phyloP scores from a whole-genome alignment of 2,888 invertebrate species.

The Sphecodes monilicornis region DNA sequence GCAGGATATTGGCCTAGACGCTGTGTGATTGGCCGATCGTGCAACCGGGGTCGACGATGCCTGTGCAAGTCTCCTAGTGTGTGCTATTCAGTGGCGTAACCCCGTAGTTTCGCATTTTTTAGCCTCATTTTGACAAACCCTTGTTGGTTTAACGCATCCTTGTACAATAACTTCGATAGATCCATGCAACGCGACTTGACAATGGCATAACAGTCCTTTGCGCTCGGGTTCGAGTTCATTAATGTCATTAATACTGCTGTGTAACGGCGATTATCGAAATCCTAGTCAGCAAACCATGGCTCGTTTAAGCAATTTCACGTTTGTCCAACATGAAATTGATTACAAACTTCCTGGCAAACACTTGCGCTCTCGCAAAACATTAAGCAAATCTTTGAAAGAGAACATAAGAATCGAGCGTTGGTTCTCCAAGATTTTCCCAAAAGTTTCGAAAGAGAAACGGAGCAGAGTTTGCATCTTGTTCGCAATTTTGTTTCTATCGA shows the following conservation, averaged over 20 bases:
- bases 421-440: not conserved
- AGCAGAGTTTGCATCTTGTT: not conserved
- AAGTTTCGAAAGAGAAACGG: not conserved
- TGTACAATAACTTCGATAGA: not conserved
- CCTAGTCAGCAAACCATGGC: not conserved
- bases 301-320: not conserved
- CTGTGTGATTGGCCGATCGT: constrained; percentile 70
- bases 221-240: not conserved
- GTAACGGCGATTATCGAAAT: not conserved
- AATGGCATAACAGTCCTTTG: not conserved
- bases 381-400: not conserved
- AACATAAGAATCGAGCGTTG: not conserved
- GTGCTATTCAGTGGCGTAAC: constrained; percentile 70
- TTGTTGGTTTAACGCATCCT: not conserved
- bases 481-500: not conserved
- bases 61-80: constrained; percentile 58
- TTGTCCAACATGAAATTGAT: not conserved
- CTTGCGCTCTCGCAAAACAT: not conserved
- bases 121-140: not conserved
- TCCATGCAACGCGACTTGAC: too few relatives aligned
- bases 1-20: constrained; percentile 74
- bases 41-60: constrained; percentile 56
- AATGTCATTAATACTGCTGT: not conserved
- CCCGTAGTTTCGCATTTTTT: constrained; percentile 6
- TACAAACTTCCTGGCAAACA: not conserved